phyloP scores from a whole-genome alignment of 2,797 vertebrate species.

The Sebastes diploproa region DNA sequence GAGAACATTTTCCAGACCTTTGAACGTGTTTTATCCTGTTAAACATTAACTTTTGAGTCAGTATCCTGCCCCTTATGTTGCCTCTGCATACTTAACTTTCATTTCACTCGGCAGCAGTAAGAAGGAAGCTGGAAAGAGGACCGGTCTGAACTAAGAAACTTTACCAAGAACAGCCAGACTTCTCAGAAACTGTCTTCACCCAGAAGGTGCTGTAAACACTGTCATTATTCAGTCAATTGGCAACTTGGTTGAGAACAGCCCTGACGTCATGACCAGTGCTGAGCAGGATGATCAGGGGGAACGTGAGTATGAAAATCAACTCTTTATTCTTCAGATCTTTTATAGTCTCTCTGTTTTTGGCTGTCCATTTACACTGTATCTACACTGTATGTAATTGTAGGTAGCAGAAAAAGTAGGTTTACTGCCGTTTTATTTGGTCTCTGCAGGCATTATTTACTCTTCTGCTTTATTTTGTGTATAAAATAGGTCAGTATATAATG shows the following conservation, averaged over 20 bases:
- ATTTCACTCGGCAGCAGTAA: fast-evolving
- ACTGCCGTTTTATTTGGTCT: not conserved
- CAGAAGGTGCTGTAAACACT: not conserved
- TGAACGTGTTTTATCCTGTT: not conserved
- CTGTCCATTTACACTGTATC: not conserved
- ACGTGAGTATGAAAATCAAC: not conserved
- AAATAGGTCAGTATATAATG: not conserved
- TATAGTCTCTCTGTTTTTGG: too few species aligned
- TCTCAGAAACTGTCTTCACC: not conserved
- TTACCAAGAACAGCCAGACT: too few species aligned
- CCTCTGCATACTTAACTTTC: not conserved
- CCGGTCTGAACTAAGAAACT: not conserved
- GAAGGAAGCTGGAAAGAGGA: fast-evolving
- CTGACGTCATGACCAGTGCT: not conserved
- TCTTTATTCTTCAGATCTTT: not conserved
- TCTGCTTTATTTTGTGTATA: not conserved
- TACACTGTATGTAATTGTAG: too few species aligned
- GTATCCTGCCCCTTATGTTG: not conserved
- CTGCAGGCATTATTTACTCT: not conserved
- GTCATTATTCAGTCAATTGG: not conserved
- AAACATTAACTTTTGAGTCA: fast-evolving
- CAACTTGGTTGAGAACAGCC: not conserved
- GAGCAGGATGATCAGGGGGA: not conserved
- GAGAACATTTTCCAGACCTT: too few species aligned
- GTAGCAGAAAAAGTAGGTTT: not conserved